A percentile compares a stretch with the other conserved stretches of the same genome.
phyloP scores from a whole-genome alignment of 2,888 invertebrate genomes.

The Elmis aenea region DNA sequence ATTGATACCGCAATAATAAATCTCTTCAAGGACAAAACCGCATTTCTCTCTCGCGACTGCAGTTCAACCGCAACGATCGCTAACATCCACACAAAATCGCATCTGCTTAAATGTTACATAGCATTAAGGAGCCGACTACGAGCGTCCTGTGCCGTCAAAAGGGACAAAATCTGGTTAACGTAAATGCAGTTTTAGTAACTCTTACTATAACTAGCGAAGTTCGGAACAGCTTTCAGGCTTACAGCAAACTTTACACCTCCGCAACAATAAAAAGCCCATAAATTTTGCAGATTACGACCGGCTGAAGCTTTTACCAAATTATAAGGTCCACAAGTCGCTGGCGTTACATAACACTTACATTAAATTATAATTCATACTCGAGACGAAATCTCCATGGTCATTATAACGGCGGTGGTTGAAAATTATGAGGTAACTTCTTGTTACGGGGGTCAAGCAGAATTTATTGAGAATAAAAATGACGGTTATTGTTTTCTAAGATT shows the following conservation, averaged over 20 bases:
- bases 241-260: slow-evolving; percentile 17
- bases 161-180: no score
- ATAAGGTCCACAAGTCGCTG: slow-evolving; percentile 13
- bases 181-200: slow-evolving; percentile 13
- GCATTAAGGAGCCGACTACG: no score
- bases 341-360: slow-evolving; percentile 14
- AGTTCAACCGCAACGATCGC: no score
- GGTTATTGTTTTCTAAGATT: no score
- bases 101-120: no score
- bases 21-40: no score
- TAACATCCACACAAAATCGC: no score
- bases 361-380: slow-evolving; percentile 20
- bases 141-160: no score
- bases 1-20: no score
- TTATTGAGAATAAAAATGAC: no score
- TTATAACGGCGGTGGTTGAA: slow-evolving; percentile 6
- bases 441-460: no score
- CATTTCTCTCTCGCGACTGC: no score
- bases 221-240: slow-evolving; percentile 11
- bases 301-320: slow-evolving; percentile 15
- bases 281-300: slow-evolving; percentile 14
- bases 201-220: slow-evolving; percentile 12
- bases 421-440: slow-evolving; percentile 1
- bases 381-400: slow-evolving; percentile 13
- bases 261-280: slow-evolving; percentile 16